Evolutionary conservation across 2,888 invertebrate species (phyloP).

Genomic region (Tipula helvola): DNA sequence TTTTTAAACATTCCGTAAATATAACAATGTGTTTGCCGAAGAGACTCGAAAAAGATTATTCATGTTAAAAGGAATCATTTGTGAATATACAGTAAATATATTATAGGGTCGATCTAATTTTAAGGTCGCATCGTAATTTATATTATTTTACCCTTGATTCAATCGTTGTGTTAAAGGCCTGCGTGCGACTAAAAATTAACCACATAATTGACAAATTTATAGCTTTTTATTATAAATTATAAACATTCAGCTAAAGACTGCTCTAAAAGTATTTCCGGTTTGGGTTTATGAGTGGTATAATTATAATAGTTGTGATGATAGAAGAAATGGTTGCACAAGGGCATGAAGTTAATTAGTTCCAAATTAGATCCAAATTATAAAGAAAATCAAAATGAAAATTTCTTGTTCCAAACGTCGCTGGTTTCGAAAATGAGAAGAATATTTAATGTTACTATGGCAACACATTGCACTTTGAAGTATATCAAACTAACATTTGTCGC

Average conservation of each 20-base stretch:
- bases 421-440: too few relatives aligned
- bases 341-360: background rate
- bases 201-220: background rate
- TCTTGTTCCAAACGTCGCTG: too few relatives aligned
- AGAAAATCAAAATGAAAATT: background rate
- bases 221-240: background rate
- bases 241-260: background rate
- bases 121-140: background rate
- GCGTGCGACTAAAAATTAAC: background rate
- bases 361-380: background rate
- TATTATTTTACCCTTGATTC: background rate
- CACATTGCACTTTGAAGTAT: too few relatives aligned
- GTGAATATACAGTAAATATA: background rate
- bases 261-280: background rate
- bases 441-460: too few relatives aligned
- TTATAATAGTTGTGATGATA: background rate
- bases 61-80: background rate
- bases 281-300: background rate
- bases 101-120: background rate
- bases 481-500: too few relatives aligned
- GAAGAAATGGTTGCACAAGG: background rate
- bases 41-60: background rate
- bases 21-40: background rate
- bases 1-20: background rate
- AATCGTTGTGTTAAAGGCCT: background rate